Evolutionary conservation across 2,888 invertebrate genomes (phyloP), one percentile per base, ranked within the genome.

Genomic region (Dryomyza anilis): DNA sequence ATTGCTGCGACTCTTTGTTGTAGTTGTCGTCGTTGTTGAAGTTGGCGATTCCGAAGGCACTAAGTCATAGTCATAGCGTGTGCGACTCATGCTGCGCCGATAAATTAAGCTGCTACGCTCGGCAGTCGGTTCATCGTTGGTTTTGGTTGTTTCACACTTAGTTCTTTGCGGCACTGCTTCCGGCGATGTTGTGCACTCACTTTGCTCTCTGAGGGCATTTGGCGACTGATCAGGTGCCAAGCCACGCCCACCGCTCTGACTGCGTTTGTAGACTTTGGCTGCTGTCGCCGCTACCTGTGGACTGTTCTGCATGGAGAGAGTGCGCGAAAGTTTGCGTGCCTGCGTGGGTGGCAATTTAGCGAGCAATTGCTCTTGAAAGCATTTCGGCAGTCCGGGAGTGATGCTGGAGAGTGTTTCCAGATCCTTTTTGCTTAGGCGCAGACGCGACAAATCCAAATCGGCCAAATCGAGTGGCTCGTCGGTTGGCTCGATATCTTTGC

Each of bases 311-410:
- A 83, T 81, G 55, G 83, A 83, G 53, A 90, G 84, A 64, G 90
- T 90, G 74, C 90, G 86, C 65, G 89, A 89, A 71, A 91, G 80
- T 73, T 87, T 85, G 73, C 87, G 85, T 30, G 89, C 89, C 84
- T 91, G 90, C 67, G 87, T 88, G 2, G 90, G 89, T 70, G 90
- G 89, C 77, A 91, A 81, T 79, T 89, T 89, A 71, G 89, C 88
- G 65, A 91, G 84, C 73, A 91, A 84, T 81, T 90, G 90, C 67
- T 87, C 88, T 84, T 90, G 90, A 77, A 90, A 88, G 46, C 89
- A 87, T 73, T 89, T 88, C 70, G 90, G 89, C 73, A 91, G 85
- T 71, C 88, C 90, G 33, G 91, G 91, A 72, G 91, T 90, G 71
- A 91, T 86, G 72, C 87, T 89, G 25, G 89, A 89, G 71, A 90